phyloP scores from a whole-genome alignment of 23 tunicate genomes.

The Styela clava region DNA sequence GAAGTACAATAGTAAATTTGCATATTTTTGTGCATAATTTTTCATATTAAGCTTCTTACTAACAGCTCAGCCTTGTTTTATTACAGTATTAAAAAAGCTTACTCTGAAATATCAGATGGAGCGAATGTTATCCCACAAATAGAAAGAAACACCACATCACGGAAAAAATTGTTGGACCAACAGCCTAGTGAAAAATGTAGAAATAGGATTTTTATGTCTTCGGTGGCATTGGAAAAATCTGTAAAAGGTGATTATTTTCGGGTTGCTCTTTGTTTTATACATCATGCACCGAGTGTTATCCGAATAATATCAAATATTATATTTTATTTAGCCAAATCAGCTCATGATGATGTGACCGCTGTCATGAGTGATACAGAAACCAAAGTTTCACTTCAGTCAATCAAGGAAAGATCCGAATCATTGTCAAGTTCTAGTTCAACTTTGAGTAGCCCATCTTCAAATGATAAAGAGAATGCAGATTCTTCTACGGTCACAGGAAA shows the following conservation, averaged over 20 bases:
- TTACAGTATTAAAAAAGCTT: background rate
- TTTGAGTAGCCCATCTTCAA: background rate
- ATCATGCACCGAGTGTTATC: no score
- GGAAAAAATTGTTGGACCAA: background rate
- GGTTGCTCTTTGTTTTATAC: no score
- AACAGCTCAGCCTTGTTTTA: no score
- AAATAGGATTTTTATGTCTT: background rate
- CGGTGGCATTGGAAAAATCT: background rate
- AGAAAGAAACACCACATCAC: background rate
- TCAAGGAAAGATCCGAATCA: background rate
- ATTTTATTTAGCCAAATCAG: background rate
- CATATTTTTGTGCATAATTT: no score
- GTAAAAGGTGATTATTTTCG: background rate
- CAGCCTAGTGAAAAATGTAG: background rate
- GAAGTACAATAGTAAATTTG: no score
- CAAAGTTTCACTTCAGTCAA: background rate
- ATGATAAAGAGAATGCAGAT: no score
- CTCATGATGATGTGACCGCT: background rate
- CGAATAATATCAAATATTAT: no score
- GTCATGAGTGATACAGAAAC: background rate
- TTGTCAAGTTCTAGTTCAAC: background rate
- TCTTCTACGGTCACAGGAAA: no score
- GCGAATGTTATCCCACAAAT: background rate
- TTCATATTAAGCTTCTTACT: no score
- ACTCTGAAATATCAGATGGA: background rate